phyloP scores from a whole-genome alignment of 2,797 vertebrate species.

The Poecilia wingei region DNA sequence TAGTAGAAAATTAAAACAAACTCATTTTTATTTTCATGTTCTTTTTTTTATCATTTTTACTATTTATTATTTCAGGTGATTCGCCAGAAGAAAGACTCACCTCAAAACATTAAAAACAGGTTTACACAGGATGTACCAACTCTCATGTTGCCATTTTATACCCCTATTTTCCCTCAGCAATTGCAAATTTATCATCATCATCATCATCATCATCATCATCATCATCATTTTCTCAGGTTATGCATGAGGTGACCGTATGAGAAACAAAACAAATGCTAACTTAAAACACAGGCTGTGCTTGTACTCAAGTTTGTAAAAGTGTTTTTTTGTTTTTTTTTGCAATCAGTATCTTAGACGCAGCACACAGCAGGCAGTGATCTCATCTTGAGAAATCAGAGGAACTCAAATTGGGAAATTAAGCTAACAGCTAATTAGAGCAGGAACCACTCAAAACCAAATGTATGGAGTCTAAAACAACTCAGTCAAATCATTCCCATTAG shows the following conservation, averaged over 20 bases:
- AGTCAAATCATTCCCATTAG: not conserved
- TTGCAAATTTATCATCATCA: not conserved
- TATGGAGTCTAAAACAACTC: not conserved
- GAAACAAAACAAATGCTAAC: slow-evolving; percentile 36
- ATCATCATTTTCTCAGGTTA: slow-evolving; percentile 58
- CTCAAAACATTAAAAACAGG: slow-evolving; percentile 24
- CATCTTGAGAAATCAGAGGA: not conserved
- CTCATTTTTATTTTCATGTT: slow-evolving; percentile 74
- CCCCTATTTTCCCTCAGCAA: slow-evolving; percentile 4
- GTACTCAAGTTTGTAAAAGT: not conserved
- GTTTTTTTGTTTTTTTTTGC: not conserved
- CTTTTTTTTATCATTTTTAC: slow-evolving; percentile 79
- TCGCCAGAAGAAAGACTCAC: slow-evolving; percentile 53
- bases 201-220: too few relatives aligned
- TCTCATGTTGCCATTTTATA: slow-evolving; percentile 31
- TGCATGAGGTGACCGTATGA: slow-evolving; percentile 39
- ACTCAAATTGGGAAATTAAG: not conserved
- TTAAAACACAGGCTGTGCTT: not conserved
- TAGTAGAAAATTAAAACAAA: slow-evolving; percentile 54
- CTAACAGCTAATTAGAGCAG: not conserved
- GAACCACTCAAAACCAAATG: not conserved
- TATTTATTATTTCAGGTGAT: slow-evolving; percentile 76
- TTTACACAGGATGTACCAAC: slow-evolving; percentile 20
- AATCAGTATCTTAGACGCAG: not conserved
- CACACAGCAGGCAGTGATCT: not conserved